phyloP scores from a whole-genome alignment of 2,888 invertebrate species.

The Drosophila subquinaria region DNA sequence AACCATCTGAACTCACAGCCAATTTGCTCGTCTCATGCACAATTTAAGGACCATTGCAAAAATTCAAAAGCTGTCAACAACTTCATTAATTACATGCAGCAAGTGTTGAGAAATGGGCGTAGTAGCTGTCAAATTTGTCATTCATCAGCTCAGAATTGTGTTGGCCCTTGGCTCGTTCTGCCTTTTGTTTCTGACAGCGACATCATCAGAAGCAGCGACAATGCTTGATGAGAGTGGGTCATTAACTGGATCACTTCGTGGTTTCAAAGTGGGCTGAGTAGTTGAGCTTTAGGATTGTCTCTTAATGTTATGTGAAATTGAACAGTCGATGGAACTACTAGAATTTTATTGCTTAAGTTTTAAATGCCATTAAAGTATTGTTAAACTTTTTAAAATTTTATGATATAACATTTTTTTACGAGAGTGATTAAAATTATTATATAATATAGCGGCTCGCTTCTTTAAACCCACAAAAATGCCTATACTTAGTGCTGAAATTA shows the following conservation, averaged over 20 bases:
- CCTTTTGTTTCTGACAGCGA: slow-evolving; percentile 62
- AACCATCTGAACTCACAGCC: slow-evolving; percentile 1
- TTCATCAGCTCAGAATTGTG: slow-evolving; percentile 65
- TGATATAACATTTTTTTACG: not conserved
- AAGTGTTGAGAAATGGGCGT: slow-evolving; percentile 61
- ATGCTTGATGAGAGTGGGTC: slow-evolving; percentile 20
- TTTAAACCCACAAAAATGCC: too few species aligned
- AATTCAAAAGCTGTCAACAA: slow-evolving; percentile 73
- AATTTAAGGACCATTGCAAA: slow-evolving; percentile 29
- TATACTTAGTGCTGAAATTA: too few species aligned
- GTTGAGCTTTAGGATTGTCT: not conserved
- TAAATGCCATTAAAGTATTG: not conserved
- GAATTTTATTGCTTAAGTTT: not conserved
- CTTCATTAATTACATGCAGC: slow-evolving; percentile 69
- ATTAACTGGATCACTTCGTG: slow-evolving; percentile 30
- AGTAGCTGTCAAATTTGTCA: slow-evolving; percentile 73
- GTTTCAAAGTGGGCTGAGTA: not conserved
- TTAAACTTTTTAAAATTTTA: not conserved
- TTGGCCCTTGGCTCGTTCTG: slow-evolving; percentile 17
- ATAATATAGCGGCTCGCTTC: too few species aligned
- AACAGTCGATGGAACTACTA: not conserved
- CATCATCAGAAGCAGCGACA: slow-evolving; percentile 28
- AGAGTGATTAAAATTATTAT: too few species aligned
- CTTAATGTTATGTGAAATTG: not conserved
- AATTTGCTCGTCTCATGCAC: not conserved